Evolutionary conservation across 2,113 vertebrate species (phyloP).

Genomic region (Lipophrys pholis): DNA sequence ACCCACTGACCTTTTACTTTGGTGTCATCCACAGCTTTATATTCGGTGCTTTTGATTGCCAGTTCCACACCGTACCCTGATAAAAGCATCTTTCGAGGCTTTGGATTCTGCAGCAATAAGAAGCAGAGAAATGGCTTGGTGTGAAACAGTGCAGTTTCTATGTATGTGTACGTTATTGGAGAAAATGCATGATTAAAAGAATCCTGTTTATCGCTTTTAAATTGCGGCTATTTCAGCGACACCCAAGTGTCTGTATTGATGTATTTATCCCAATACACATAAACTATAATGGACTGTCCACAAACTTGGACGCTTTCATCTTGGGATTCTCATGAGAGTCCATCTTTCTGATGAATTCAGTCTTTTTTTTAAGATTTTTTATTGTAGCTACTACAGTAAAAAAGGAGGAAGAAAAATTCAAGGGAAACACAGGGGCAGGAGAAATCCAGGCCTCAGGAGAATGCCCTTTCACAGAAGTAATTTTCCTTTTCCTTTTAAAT

Average conservation of each 20-base stretch:
- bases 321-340: background rate
- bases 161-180: background rate
- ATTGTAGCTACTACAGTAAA: background rate
- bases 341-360: slow-evolving; percentile 13
- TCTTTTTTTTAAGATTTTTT: background rate
- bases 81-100: slow-evolving; percentile 87
- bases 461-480: no score
- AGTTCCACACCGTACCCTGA: slow-evolving; percentile 97
- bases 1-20: slow-evolving; percentile 88
- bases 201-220: background rate
- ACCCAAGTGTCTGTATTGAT: no score
- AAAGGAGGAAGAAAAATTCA: background rate
- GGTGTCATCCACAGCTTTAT: slow-evolving; percentile 94
- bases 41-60: slow-evolving; percentile 97
- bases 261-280: background rate
- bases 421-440: no score
- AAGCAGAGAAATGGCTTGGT: background rate
- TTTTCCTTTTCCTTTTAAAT: no score
- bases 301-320: background rate
- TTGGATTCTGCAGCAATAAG: slow-evolving; percentile 83
- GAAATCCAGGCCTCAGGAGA: no score
- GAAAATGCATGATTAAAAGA: background rate
- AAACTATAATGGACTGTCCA: background rate
- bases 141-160: background rate
- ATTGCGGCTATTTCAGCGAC: background rate